Base-by-base conservation (phyloP, 2,888 invertebrate species). In the Norana najaformis region DNA sequence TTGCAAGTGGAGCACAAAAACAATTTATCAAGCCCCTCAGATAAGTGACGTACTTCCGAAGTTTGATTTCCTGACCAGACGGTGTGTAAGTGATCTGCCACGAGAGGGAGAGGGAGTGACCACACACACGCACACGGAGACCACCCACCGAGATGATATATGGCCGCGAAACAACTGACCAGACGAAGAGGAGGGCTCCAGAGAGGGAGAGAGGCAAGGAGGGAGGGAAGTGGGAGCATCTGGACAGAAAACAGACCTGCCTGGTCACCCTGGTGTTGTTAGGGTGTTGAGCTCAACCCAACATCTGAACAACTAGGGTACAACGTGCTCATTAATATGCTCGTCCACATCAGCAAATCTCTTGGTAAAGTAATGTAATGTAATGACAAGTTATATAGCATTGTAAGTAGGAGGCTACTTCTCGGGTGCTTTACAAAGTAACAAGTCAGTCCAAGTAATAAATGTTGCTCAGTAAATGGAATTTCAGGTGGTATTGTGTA, bases 101-200 rank as follows among this genome's bases (percentile, higher is more conserved):
- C 23, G 23, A 53, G 53, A 53, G 23, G 8, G 23, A 23, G 47
- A 23, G 23, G 47, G 47, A 14, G 69, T 69, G 69, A 69, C 69
- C 69, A 69, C 30, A n/a, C n/a, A 30, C 69, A n/a, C 69, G n/a
- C 30, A n/a, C n/a, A 30, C 69, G 69, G 13, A 69, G 69, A 11
- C 69, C 69, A 69, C 69, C 69, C 69, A 69, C 69, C n/a, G 69
- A 30, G 69, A 69, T 69, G 69, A 69, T 69, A n/a, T 69, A 69
- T 69, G 69, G n/a, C 69, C 69, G n/a, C 8, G 30, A n/a, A 69
- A 69, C n/a, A 69, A 69, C 30, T 69, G 69, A 69, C 69, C 69
- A n/a, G 0, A n/a, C 8, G 30, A 69, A n/a, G 69, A 53, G 53
- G 53, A 69, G n/a, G 69, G 69, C 30, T 69, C 69, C n/a, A 30